Conservation (phyloP, 2,797 vertebrate genomes). For the Pipistrellus kuhlii region DNA sequence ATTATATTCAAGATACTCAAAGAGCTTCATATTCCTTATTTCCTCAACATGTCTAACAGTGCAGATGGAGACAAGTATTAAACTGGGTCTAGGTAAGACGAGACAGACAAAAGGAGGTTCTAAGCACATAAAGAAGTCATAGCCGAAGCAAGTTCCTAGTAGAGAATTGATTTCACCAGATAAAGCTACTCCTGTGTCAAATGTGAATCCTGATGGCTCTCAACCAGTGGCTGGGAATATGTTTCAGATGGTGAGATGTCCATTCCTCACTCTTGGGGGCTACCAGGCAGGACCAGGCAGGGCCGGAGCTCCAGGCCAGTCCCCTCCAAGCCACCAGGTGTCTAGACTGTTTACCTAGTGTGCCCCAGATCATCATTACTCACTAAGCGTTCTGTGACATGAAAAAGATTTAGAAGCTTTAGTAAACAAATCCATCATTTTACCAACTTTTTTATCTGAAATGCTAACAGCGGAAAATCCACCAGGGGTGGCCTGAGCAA, state of each 20-base stretch:
- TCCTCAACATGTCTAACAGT: neutral
- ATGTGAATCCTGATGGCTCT: neutral
- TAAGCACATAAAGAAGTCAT: neutral
- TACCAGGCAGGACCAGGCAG: neutral
- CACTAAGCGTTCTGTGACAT: neutral
- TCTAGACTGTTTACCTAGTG: neutral
- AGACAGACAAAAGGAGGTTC: neutral
- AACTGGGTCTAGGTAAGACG: neutral
- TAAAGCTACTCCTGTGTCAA: neutral
- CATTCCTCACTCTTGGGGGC: neutral
- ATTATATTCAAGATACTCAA: neutral
- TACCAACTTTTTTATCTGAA: conserved; percentile 21
- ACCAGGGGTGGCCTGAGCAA: neutral
- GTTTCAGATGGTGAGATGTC: neutral
- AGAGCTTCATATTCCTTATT: neutral
- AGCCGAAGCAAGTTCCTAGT: neutral
- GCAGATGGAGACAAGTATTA: neutral
- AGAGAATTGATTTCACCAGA: neutral
- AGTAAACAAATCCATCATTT: conserved; percentile 9
- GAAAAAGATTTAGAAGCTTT: conserved; percentile 34
- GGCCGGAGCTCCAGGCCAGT: neutral
- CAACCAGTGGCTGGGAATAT: neutral
- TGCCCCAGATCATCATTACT: neutral
- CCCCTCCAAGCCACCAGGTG: neutral
- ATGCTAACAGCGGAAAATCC: neutral